Conservation (phyloP, 1,140 invertebrate species). For the Penaeus indicus region DNA sequence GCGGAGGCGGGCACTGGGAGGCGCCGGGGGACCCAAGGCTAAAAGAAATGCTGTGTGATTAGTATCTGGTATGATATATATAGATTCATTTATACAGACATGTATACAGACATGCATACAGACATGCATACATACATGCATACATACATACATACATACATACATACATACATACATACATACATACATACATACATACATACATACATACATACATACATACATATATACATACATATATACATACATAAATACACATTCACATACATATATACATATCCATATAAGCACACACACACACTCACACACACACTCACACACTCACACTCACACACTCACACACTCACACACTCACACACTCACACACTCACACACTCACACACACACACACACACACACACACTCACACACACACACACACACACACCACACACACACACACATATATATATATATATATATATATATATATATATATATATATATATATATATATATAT, state of each 20-base stretch:
- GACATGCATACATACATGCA: constrained; percentile 8
- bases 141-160: constrained; percentile 36
- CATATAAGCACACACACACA: constrained; percentile 31
- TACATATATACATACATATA: too few species aligned
- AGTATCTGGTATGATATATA: too few species aligned
- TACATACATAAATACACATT: too few species aligned
- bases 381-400: constrained; percentile 2
- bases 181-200: constrained; percentile 1
- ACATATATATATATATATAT: not conserved
- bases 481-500: not conserved
- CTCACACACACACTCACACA: constrained; percentile 15
- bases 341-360: constrained; percentile 4
- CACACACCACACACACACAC: not conserved
- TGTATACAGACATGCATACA: not conserved
- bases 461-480: not conserved
- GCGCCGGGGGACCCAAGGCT: too few species aligned
- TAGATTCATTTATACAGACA: too few species aligned
- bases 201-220: too few species aligned
- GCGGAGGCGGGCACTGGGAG: too few species aligned
- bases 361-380: constrained; percentile 20
- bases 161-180: constrained; percentile 40
- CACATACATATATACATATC: too few species aligned
- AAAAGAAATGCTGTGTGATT: too few species aligned
- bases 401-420: constrained; percentile 21
- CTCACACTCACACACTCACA: not conserved